Evolutionary conservation across 2,113 vertebrate species (phyloP), one percentile per base, ranked within the genome.

Genomic region (Chascanopsetta lugubris): DNA sequence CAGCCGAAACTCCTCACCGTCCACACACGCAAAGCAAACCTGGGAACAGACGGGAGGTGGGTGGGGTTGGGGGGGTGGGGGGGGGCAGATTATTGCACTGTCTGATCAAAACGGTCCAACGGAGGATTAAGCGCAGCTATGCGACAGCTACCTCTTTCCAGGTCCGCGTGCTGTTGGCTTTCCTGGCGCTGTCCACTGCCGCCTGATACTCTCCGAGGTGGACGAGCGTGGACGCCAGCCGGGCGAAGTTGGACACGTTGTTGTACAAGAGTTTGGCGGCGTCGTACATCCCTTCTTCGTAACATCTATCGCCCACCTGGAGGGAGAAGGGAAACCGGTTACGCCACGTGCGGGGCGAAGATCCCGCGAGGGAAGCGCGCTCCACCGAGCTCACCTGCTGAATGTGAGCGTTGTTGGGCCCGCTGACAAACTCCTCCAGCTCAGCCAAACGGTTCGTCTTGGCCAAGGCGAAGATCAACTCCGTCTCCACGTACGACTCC

Each of bases 21-120:
- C 94, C 70, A 97, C 94, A 11, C 95, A 97, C 0, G 95, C 95
- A 0, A 96, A 97, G 64, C 96, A 98, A 32, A 97, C 95, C 96
- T 98, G 78, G n/a, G n/a, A n/a, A n/a, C n/a, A n/a, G n/a, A n/a
- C n/a, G n/a, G n/a, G 15, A 3, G 30, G 22, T 21, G 1, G 2
- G 13, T 62, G 30, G 24, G 21, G 7, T n/a, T n/a, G n/a, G 56
- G 6, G 17, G 34, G 42, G 5, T 18, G 2, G 3, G 58, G 24
- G 29, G 7, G 15, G 12, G 64, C 40, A 13, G 0, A 8, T 1
- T 12, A 21, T 9, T 20, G 7, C 7, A 21, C 43, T 42, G 40
- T n/a, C 38, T 46, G 18, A 17, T 32, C 6, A 43, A 58, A 40
- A 11, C 8, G 18, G 20, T 8, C 24, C 6, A 30, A 38, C 21